Evolutionary conservation across 1,140 invertebrate genomes (phyloP).

Genomic region (Leptopilina boulardi): DNA sequence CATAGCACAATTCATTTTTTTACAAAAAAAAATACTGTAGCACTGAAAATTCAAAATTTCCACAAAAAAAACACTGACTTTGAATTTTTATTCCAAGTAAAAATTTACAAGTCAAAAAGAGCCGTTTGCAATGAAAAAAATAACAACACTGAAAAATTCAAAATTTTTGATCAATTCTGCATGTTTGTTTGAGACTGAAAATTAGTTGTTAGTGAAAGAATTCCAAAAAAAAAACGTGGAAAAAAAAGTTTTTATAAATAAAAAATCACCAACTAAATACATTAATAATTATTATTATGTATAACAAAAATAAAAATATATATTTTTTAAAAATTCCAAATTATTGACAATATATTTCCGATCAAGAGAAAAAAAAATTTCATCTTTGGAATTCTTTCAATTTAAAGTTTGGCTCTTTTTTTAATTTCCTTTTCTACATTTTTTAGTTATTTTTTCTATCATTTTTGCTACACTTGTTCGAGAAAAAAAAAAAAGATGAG

Average conservation of each 20-base stretch:
- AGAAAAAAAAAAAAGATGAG: background rate
- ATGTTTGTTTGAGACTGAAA: conserved; percentile 30
- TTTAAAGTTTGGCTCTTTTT: background rate
- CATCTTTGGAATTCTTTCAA: background rate
- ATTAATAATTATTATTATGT: too few relatives aligned
- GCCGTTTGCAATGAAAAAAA: background rate
- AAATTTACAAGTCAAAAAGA: background rate
- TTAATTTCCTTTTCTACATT: background rate
- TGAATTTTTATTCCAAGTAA: background rate
- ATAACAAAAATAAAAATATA: too few relatives aligned
- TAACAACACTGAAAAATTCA: background rate
- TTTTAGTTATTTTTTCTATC: background rate
- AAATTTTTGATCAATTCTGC: conserved; percentile 16
- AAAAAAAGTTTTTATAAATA: background rate
- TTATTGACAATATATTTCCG: background rate
- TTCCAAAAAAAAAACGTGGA: background rate
- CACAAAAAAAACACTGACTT: background rate
- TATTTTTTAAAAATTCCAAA: background rate
- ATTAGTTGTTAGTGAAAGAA: conserved; percentile 17
- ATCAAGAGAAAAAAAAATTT: background rate
- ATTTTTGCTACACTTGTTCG: conserved; percentile 15
- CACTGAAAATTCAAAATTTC: background rate
- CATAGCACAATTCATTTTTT: background rate
- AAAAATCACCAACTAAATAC: background rate
- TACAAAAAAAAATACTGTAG: background rate